These are phyloP conservation scores for roundworm (Caenorhabditis elegans) DNA, from an alignment of 1,140 invertebrate genomes.

Conservation along the genomic window DNA sequence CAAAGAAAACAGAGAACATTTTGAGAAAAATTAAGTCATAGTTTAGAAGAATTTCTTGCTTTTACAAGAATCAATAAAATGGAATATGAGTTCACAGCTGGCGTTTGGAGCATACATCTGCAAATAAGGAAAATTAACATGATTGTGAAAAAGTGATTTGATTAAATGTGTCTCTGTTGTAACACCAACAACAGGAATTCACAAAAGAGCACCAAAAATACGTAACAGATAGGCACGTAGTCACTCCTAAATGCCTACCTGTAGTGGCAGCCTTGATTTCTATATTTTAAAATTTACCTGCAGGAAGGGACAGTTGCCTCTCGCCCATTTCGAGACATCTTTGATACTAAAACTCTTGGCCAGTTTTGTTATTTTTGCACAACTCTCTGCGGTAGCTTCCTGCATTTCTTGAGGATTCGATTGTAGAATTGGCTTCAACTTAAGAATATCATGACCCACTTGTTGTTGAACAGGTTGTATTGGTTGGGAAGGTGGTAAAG, in stretches of 20 bases:
- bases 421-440: constrained; percentile 15
- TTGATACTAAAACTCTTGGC: constrained; percentile 11
- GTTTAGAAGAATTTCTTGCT: constrained; percentile 7
- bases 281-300: background rate
- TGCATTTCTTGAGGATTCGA: constrained; percentile 12
- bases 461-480: background rate
- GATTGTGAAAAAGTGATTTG: too few species aligned
- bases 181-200: too few species aligned
- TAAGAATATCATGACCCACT: background rate
- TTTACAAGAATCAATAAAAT: constrained; percentile 5
- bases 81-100: constrained; percentile 12
- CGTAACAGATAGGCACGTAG: too few species aligned
- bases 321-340: constrained; percentile 11
- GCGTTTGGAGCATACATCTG: background rate
- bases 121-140: too few species aligned
- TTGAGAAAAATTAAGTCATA: background rate
- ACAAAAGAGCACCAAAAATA: too few species aligned
- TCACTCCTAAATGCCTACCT: too few species aligned
- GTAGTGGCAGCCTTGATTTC: too few species aligned
- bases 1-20: background rate
- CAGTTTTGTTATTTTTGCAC: background rate
- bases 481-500: background rate
- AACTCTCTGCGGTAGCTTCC: background rate
- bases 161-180: too few species aligned
- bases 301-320: background rate